These are phyloP conservation scores for Psylliodes chrysocephalus DNA, from an alignment of 2,888 invertebrate species.

Conservation along the genomic window DNA sequence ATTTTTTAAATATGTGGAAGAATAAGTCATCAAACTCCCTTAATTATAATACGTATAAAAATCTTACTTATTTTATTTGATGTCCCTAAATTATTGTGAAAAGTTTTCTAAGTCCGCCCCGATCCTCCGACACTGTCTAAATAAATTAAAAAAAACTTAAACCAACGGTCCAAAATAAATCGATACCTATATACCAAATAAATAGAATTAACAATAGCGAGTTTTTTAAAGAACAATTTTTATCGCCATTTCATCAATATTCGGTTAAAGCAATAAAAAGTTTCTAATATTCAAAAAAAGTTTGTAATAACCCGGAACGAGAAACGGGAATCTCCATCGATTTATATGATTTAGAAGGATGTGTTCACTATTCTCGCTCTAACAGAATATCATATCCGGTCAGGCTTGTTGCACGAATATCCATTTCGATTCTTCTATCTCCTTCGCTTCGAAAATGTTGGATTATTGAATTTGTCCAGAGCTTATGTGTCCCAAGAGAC, in stretches of 20 bases:
- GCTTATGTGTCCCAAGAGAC: slow-evolving; percentile 64
- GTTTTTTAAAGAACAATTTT: slow-evolving; percentile 24
- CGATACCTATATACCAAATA: too few relatives aligned
- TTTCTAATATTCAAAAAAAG: slow-evolving; percentile 37
- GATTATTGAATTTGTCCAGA: slow-evolving; percentile 65
- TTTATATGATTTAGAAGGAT: slow-evolving; percentile 56
- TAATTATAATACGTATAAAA: too few relatives aligned
- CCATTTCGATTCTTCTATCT: slow-evolving; percentile 49
- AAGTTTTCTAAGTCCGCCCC: too few relatives aligned
- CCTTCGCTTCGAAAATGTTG: slow-evolving; percentile 50
- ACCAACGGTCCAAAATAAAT: too few relatives aligned
- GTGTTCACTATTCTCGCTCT: slow-evolving; percentile 60
- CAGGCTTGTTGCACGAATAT: slow-evolving; percentile 47
- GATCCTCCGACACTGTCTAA: too few relatives aligned
- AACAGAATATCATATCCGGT: slow-evolving; percentile 51
- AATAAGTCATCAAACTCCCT: too few relatives aligned
- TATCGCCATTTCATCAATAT: slow-evolving; percentile 24
- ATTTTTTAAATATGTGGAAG: too few relatives aligned
- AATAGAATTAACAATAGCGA: too few relatives aligned
- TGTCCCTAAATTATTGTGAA: too few relatives aligned
- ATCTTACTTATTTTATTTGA: too few relatives aligned
- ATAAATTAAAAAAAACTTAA: too few relatives aligned
- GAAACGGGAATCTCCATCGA: slow-evolving; percentile 42
- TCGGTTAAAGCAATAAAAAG: slow-evolving; percentile 31
- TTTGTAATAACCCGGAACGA: too few relatives aligned